Conservation (phyloP, 2,888 invertebrate species). For the Yponomeuta cagnagella region DNA sequence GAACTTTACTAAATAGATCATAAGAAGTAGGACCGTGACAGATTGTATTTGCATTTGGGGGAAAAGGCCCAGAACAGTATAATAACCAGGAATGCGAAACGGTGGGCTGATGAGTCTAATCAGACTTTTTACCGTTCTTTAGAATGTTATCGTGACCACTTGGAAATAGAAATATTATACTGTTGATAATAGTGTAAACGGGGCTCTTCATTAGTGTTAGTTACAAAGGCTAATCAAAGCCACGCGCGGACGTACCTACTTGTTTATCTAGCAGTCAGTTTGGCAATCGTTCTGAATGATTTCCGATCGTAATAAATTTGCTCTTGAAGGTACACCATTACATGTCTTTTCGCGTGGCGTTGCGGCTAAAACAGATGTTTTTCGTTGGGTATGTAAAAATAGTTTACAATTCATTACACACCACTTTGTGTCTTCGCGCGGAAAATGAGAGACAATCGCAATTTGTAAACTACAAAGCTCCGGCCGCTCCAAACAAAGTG, state of each 20-base stretch:
- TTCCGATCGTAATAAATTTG: conserved; percentile 57
- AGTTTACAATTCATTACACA: conserved; percentile 27
- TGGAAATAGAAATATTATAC: not conserved
- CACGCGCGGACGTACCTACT: not conserved
- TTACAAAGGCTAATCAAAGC: conserved; percentile 2
- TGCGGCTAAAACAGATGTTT: conserved; percentile 52
- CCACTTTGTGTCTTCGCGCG: not conserved
- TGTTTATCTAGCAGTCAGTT: not conserved
- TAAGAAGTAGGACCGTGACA: too few species aligned
- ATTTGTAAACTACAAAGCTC: conserved; percentile 23
- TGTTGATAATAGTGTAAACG: not conserved
- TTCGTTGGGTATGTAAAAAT: conserved; percentile 42
- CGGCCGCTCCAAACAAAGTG: not conserved
- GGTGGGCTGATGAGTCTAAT: not conserved
- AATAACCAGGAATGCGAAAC: too few species aligned
- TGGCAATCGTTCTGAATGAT: conserved; percentile 41
- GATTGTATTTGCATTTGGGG: too few species aligned
- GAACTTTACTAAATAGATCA: too few species aligned
- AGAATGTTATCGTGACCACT: not conserved
- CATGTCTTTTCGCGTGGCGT: conserved; percentile 37
- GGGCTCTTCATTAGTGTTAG: not conserved
- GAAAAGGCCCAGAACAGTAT: too few species aligned
- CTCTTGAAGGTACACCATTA: conserved; percentile 38
- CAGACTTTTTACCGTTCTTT: not conserved
- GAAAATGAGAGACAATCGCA: not conserved